Evolutionary conservation across 2,113 vertebrate genomes (phyloP).

Genomic region (Sinocyclocheilus grahami): DNA sequence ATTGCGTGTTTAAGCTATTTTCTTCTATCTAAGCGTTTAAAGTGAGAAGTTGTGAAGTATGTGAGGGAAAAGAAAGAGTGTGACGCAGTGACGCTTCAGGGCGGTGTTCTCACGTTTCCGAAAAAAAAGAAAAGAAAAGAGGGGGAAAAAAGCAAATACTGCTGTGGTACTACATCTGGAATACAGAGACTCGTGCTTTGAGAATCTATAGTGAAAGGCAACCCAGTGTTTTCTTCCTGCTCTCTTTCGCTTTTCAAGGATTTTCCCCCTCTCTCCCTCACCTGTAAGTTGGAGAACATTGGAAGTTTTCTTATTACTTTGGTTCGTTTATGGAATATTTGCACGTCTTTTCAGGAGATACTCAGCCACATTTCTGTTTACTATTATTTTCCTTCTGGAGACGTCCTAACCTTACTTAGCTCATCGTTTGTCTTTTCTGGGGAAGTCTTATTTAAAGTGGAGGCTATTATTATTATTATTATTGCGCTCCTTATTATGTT

Average conservation of each 20-base stretch:
- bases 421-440: not conserved
- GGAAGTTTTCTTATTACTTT: not conserved
- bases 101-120: constrained; percentile 76
- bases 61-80: constrained; percentile 37
- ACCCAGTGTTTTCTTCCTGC: constrained; percentile 52
- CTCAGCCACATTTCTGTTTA: not conserved
- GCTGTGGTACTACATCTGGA: constrained; percentile 77
- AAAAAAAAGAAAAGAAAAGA: constrained; percentile 54
- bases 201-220: constrained; percentile 64
- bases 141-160: constrained; percentile 60
- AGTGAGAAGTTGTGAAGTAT: constrained; percentile 18
- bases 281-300: constrained; percentile 74
- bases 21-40: not conserved
- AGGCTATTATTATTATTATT: not conserved
- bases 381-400: not conserved
- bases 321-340: not conserved
- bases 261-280: constrained; percentile 25
- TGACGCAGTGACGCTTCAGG: constrained; percentile 76
- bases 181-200: constrained; percentile 65
- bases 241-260: constrained; percentile 51
- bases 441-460: not conserved
- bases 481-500: not conserved
- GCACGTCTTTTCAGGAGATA: constrained; percentile 8
- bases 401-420: not conserved
- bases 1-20: not conserved